Evolutionary conservation across 2,888 invertebrate species (phyloP), one percentile per base, ranked within the genome.

Genomic region (Dicroscelio sp.): DNA sequence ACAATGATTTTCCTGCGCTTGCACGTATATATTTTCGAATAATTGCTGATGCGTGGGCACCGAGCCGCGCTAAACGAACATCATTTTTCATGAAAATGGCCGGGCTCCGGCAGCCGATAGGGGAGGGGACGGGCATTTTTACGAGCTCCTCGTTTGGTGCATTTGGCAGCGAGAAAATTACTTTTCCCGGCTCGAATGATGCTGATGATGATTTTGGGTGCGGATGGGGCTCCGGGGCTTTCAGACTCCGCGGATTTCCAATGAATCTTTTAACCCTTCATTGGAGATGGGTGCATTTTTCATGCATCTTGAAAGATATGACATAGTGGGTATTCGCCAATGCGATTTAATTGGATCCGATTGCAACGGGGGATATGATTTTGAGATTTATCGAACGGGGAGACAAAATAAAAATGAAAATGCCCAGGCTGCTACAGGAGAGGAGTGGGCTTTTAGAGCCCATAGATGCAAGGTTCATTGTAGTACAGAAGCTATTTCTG

Each of bases 1-100:
- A 63, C 86, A 92, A 89, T 92, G 71, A 92, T 92, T 89, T 90
- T 90, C 84, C 86, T 79, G 84, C 86, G 48, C 84, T 67, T 43
- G 73, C 43, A 31, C 73, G 63, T 90, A 84, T 80, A 83, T 87
- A 83, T 85, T 90, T 90, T 92, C 75, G 83, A 82, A 88, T 89
- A 86, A 86, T 88, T 84, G 87, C 90, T 69, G 84, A 86, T 84
- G 88, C 84, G 71, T 84, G 82, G 83, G 38, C 73, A 73, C 69
- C 76, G 63, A 65, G 75, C 83, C 67, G 73, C 52, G 55, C 78
- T 35, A 48, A 73, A 88, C 85, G 82, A 88, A 60, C 78, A 69
- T 86, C 86, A 86, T 88, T 88, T 88, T 91, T 91, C 86, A 83
- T 23, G 83, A 85, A 79, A 73, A 73, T 75, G 86, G 80, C 63